Base-by-base conservation (phyloP, 2,888 invertebrate species). In the Clostera curtula region DNA sequence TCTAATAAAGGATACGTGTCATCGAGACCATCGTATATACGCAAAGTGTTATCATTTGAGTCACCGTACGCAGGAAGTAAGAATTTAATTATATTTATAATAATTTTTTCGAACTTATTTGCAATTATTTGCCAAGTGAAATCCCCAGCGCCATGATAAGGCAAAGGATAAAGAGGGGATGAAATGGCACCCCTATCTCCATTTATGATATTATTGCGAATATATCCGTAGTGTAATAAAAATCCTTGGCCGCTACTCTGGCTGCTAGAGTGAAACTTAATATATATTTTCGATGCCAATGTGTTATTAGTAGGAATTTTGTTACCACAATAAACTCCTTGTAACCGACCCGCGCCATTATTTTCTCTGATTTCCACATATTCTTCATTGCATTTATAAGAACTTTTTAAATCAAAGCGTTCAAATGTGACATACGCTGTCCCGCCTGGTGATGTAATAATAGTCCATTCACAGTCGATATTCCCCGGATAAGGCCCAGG, bases 361-460 rank as follows among this genome's bases (percentile, higher is more conserved):
- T 75, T 63, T 74, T 92, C 89, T 13, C 95, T 88, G 28, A 97
- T 84, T 85, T 96, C 96, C 15, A 97, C 68, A 64, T 92, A 97
- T 66, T 97, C 96, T 19, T 87, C 86, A 50, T 92, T 90, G 59
- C 97, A 98, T 43, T 87, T 85, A 3, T 90, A 89, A 3, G 91
- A 91, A 5, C 79, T 63, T 42, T 90, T 89, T 36, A 97, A 50
- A 33, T 90, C 87, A 49, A 97, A 89, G 4, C 77, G 68, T 43
- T 87, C 84, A 57, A 96, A 90, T 7, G 82, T 80, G 0, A 96
- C 51, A 15, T 80, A 80, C 6, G 93, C 75, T 40, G 75, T 82
- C 60, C 92, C 95, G 6, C 96, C 96, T 46, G 74, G 68, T 11
- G 82, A 72, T 17, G 80, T 73, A 14, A 43, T 57, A 27, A 79